These are phyloP conservation scores for Amphiprion percula DNA, from an alignment of 2,113 vertebrate genomes.

Conservation along the genomic window DNA sequence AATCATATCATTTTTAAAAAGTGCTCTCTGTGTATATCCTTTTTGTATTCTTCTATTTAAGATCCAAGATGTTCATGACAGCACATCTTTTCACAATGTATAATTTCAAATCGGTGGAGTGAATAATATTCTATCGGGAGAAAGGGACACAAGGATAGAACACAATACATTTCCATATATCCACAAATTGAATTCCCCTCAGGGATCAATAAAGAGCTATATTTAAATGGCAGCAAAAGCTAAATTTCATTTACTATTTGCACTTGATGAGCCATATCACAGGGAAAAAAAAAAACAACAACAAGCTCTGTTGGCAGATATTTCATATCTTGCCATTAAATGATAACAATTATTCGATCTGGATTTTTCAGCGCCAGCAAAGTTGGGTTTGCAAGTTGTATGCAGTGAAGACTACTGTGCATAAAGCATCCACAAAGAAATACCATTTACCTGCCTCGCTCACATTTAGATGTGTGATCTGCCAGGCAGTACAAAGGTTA, in stretches of 20 bases:
- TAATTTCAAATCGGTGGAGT: slow-evolving; percentile 41
- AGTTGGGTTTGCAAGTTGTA: neutral
- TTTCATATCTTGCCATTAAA: slow-evolving; percentile 26
- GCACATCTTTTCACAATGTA: neutral
- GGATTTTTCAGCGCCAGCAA: neutral
- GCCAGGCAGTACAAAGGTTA: slow-evolving; percentile 27
- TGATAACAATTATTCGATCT: slow-evolving; percentile 4
- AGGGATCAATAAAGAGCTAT: slow-evolving; percentile 54
- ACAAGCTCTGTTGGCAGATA: slow-evolving; percentile 12
- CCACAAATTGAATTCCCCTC: slow-evolving; percentile 58
- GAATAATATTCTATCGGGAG: slow-evolving; percentile 31
- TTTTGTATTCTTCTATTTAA: neutral
- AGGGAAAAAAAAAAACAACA: neutral
- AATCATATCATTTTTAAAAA: neutral
- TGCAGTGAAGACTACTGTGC: neutral
- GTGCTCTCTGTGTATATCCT: neutral
- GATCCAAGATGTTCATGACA: neutral
- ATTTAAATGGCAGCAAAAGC: slow-evolving; percentile 53
- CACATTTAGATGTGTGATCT: neutral
- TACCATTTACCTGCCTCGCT: neutral
- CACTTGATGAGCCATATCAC: slow-evolving; percentile 44
- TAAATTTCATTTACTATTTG: slow-evolving; percentile 59
- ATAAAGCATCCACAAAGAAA: neutral
- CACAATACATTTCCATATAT: slow-evolving; percentile 24
- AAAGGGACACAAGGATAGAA: slow-evolving; percentile 12